These are phyloP conservation scores for Flexamia atlantica DNA, from an alignment of 2,888 invertebrate species.

Conservation along the genomic window DNA sequence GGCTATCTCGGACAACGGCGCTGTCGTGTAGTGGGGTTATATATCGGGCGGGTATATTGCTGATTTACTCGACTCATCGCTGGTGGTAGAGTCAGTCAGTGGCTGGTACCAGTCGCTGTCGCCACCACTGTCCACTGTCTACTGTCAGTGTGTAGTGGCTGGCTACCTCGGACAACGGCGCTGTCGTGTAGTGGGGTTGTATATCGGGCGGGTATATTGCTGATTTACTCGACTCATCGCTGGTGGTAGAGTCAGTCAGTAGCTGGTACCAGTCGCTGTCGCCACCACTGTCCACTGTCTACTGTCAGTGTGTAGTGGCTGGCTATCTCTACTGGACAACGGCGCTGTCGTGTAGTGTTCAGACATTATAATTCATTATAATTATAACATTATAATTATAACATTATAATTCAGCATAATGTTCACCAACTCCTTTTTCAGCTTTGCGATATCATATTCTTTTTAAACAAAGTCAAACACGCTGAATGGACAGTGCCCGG, in stretches of 20 bases:
- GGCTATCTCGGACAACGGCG: conserved; percentile 44
- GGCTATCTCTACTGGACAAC: conserved; percentile 48
- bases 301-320: conserved; percentile 26
- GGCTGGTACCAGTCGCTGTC: no score
- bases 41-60: conserved; percentile 52
- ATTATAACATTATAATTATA: no score
- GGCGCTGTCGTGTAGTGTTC: conserved; percentile 37
- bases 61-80: conserved; percentile 47
- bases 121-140: no score
- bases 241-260: conserved; percentile 2
- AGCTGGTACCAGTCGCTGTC: no score
- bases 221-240: conserved; percentile 47
- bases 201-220: conserved; percentile 52
- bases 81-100: conserved; percentile 2
- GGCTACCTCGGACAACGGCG: conserved; percentile 42
- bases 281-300: no score
- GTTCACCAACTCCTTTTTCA: no score
- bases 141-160: conserved; percentile 26
- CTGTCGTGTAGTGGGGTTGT: conserved; percentile 47
- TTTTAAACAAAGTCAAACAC: no score
- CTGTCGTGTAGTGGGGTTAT: conserved; percentile 49
- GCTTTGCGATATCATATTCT: no score
- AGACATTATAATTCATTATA: no score
- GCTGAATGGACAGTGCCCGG: no score
- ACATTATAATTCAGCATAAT: no score